phyloP scores from a whole-genome alignment of 2,888 invertebrate species.

The Cybosia mesomella region DNA sequence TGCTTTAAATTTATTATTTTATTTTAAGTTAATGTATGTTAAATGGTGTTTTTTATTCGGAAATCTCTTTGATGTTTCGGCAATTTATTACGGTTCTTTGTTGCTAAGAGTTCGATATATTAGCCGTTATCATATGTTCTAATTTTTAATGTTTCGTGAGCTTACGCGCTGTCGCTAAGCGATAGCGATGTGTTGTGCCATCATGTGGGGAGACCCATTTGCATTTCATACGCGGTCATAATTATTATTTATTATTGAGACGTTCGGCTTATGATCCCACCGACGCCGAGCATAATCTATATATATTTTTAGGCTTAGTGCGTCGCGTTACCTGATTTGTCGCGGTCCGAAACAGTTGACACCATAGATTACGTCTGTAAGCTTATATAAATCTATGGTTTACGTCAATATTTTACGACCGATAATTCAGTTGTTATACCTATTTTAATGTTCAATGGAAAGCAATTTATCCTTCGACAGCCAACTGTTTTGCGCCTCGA shows the following conservation, averaged over 20 bases:
- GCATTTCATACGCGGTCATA: constrained; percentile 78
- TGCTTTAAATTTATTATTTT: constrained; percentile 81
- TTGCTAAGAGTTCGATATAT: constrained; percentile 76
- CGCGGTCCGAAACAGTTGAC: constrained; percentile 60
- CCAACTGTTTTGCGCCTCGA: constrained; percentile 55
- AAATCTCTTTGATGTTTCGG: constrained; percentile 67
- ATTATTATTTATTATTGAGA: constrained; percentile 75
- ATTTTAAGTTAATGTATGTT: constrained; percentile 52
- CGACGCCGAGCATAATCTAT: constrained; percentile 79
- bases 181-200: constrained; percentile 76
- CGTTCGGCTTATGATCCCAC: constrained; percentile 80
- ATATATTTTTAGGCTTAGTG: constrained; percentile 70
- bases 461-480: not conserved
- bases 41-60: constrained; percentile 48
- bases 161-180: constrained; percentile 75
- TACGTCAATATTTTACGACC: not conserved
- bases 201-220: constrained; percentile 59
- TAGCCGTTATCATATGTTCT: constrained; percentile 70
- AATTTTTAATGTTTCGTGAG: constrained; percentile 74
- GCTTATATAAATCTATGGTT: not conserved
- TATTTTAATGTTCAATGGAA: not conserved
- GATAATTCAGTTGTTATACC: constrained; percentile 2
- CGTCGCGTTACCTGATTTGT: constrained; percentile 83
- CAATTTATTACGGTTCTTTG: constrained; percentile 76
- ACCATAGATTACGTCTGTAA: not conserved